These are phyloP conservation scores for Sebastes hubbsi DNA, from an alignment of 2,797 vertebrate genomes.

Conservation along the genomic window DNA sequence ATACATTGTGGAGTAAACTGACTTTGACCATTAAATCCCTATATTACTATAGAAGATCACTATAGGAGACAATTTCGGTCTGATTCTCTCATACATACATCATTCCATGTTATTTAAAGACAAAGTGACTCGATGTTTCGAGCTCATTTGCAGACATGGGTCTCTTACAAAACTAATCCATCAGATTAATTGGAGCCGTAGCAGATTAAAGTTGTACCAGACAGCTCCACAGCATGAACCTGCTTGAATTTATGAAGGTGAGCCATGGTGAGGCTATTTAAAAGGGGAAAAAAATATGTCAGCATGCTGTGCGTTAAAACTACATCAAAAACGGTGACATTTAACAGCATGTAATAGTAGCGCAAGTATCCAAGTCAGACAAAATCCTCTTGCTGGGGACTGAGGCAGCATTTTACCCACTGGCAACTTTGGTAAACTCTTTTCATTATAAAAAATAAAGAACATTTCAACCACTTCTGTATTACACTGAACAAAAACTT, in stretches of 20 bases:
- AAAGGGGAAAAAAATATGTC: neutral
- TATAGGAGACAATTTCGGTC: neutral
- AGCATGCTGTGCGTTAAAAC: constrained; percentile 3
- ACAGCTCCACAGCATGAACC: constrained; percentile 15
- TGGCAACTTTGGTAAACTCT: neutral
- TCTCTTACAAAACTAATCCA: constrained; percentile 37
- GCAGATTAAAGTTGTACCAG: constrained; percentile 7
- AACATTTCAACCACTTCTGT: neutral
- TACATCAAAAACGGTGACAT: neutral
- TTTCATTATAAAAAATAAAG: neutral
- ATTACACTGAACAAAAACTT: neutral
- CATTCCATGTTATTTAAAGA: neutral
- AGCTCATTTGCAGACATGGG: constrained; percentile 2
- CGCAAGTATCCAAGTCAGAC: neutral
- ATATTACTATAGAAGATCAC: no score
- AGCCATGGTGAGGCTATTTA: neutral
- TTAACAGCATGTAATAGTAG: neutral
- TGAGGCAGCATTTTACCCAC: neutral
- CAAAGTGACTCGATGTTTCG: neutral
- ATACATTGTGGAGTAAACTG: neutral
- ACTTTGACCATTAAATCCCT: neutral
- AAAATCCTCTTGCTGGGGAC: neutral
- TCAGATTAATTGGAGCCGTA: constrained; percentile 50
- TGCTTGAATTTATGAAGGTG: constrained; percentile 7
- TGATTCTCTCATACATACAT: neutral